Percentiles rank a stretch among this genome's conserved stretches.
Evolutionary conservation across 2,113 vertebrate genomes (phyloP).

Genomic region (Callithrix jacchus): DNA sequence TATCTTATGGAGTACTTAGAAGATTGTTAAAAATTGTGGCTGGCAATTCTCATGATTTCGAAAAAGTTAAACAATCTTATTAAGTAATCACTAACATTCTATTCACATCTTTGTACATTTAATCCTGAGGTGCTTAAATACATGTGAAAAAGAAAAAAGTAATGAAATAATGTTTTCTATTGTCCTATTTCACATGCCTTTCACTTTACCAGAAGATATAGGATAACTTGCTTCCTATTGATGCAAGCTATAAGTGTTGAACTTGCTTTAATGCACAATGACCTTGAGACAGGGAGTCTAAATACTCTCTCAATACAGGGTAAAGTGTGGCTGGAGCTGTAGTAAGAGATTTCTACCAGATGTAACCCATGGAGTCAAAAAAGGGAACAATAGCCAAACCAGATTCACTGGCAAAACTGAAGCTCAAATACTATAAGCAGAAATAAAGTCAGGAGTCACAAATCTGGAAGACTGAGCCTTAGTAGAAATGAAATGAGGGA

Average conservation of each 20-base stretch:
- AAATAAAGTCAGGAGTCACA: not conserved
- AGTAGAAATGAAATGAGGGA: not conserved
- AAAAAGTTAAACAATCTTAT: slow-evolving; percentile 10
- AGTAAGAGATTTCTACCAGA: not conserved
- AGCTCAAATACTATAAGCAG: not conserved
- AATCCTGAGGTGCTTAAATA: not conserved
- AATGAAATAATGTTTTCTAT: not conserved
- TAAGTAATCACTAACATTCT: not conserved
- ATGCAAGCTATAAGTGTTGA: not conserved
- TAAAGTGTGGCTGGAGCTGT: not conserved
- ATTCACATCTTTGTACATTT: not conserved
- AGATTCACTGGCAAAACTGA: not conserved
- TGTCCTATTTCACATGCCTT: not conserved
- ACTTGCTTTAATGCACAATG: not conserved
- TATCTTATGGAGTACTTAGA: not conserved
- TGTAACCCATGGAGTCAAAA: not conserved
- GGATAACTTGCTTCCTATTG: not conserved
- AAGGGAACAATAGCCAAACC: not conserved
- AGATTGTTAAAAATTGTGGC: not conserved
- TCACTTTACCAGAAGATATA: not conserved
- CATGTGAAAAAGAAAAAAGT: not conserved
- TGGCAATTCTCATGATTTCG: not conserved
- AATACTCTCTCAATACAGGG: not conserved
- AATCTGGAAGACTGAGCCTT: not conserved
- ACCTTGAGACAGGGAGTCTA: not conserved